phyloP scores from a whole-genome alignment of 2,797 vertebrate genomes.

The Fistularia commersonii region DNA sequence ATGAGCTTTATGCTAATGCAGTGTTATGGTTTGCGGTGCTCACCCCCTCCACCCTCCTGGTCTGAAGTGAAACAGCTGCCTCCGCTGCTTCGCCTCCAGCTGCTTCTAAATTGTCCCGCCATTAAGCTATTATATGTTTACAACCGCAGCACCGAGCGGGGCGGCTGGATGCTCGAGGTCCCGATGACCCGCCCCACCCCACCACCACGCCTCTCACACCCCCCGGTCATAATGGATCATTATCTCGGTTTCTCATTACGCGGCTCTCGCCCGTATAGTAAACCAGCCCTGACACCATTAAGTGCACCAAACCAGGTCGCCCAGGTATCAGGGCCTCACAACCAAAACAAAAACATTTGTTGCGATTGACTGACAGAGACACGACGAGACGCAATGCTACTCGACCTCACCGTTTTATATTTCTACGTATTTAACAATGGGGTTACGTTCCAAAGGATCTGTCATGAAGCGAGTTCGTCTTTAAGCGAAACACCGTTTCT shows the following conservation, averaged over 20 bases:
- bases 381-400: no score
- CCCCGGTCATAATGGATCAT: slow-evolving; percentile 53
- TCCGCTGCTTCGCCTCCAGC: slow-evolving; percentile 79
- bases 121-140: slow-evolving; percentile 89
- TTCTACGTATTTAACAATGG: no score
- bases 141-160: slow-evolving; percentile 70
- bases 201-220: no score
- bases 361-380: no score
- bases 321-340: no score
- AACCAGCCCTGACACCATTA: background rate
- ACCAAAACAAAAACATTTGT: no score
- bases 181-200: no score
- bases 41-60: slow-evolving; percentile 12
- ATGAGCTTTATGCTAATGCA: slow-evolving; percentile 42
- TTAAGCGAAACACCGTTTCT: no score
- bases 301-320: background rate
- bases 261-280: slow-evolving; percentile 18
- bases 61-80: slow-evolving; percentile 82
- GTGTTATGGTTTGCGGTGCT: slow-evolving; percentile 28
- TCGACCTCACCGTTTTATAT: no score
- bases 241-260: slow-evolving; percentile 52
- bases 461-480: no score
- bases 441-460: no score
- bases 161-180: slow-evolving; percentile 67
- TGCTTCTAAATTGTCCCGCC: slow-evolving; percentile 85